Conservation (phyloP, 1,140 invertebrate genomes). For the Marisa cornuarietis region DNA sequence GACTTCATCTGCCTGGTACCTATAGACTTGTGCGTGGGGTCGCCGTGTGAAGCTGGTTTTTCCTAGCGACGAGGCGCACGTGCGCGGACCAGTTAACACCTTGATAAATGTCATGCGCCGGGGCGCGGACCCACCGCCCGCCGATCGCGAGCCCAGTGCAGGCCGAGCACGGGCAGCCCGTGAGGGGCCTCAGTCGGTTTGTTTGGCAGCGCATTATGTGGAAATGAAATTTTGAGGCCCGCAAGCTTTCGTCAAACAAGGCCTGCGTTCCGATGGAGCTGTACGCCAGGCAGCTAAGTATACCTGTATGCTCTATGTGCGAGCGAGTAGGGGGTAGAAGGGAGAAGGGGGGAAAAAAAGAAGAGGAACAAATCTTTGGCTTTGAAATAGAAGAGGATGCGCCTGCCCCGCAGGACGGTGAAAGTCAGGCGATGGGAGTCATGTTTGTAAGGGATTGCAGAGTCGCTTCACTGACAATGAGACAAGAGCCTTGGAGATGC, state of each 20-base stretch:
- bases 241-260: slow-evolving; percentile 6
- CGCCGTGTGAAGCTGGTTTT: too few relatives aligned
- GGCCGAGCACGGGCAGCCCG: slow-evolving; percentile 8
- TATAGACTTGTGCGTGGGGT: too few relatives aligned
- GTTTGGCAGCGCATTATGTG: slow-evolving; percentile 16
- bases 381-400: too few relatives aligned
- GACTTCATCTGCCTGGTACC: too few relatives aligned
- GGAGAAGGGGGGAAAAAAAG: not conserved
- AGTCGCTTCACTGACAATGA: not conserved
- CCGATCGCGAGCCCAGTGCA: not conserved
- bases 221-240: slow-evolving; percentile 17
- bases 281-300: not conserved
- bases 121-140: not conserved
- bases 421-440: not conserved
- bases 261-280: slow-evolving; percentile 7
- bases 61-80: slow-evolving; percentile 1
- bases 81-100: slow-evolving; percentile 7
- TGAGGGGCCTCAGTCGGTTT: not conserved
- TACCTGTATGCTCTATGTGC: slow-evolving; percentile 2
- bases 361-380: not conserved
- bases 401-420: not conserved
- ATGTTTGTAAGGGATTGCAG: not conserved
- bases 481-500: too few relatives aligned
- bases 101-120: slow-evolving; percentile 17
- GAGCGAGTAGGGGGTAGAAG: not conserved